Evolutionary conservation across 2,888 invertebrate genomes (phyloP).

Genomic region (Xanthorhoe spadicearia): DNA sequence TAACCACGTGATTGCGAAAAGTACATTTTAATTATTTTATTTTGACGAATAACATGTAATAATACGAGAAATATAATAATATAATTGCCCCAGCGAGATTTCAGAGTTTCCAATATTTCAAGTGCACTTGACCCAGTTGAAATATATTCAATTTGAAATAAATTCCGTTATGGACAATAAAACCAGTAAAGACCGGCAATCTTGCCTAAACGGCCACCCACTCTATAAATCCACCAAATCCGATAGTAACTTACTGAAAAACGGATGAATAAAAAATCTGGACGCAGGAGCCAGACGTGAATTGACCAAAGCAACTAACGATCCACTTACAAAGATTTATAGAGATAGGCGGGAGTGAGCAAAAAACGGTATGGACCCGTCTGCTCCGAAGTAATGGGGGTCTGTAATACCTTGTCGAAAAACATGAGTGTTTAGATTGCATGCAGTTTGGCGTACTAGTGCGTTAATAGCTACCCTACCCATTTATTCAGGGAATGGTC

Average conservation of each 20-base stretch:
- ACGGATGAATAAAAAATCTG: constrained; percentile 66
- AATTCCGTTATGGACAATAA: constrained; percentile 29
- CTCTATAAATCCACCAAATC: constrained; percentile 46
- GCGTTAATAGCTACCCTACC: constrained; percentile 41
- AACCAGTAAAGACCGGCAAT: constrained; percentile 27
- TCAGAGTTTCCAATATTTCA: neutral
- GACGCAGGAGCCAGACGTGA: constrained; percentile 60
- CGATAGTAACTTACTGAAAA: constrained; percentile 53
- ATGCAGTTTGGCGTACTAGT: constrained; percentile 55
- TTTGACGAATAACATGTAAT: too few relatives aligned
- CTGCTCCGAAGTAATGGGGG: constrained; percentile 60
- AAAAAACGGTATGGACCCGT: constrained; percentile 65
- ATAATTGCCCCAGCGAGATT: too few relatives aligned
- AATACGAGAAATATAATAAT: too few relatives aligned
- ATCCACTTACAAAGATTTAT: constrained; percentile 77
- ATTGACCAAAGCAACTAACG: constrained; percentile 75
- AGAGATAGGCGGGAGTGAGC: constrained; percentile 64
- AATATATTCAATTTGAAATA: constrained; percentile 27
- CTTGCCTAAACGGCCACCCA: constrained; percentile 33
- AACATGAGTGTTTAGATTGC: constrained; percentile 61
- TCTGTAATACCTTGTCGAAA: constrained; percentile 54
- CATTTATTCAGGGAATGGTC: constrained; percentile 31
- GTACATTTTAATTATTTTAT: too few relatives aligned
- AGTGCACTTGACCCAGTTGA: neutral
- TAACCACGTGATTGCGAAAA: too few relatives aligned